phyloP scores from a whole-genome alignment of 2,797 vertebrate species.

The Acropternis orthonyx region DNA sequence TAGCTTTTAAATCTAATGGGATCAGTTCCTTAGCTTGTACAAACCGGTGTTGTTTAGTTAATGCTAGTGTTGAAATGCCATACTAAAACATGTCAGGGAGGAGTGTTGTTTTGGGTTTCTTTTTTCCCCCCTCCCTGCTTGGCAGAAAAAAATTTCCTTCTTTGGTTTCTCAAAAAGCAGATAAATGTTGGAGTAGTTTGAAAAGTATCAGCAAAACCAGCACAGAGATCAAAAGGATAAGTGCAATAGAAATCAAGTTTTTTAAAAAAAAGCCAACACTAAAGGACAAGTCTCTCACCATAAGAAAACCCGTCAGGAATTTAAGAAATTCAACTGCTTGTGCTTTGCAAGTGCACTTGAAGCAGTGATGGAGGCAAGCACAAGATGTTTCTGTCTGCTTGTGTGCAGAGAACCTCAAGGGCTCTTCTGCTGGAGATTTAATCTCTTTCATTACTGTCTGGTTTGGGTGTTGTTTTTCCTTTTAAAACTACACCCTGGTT shows the following conservation, averaged over 20 bases:
- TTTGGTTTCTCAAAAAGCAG: neutral
- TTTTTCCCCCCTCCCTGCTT: fast-evolving
- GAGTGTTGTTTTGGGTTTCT: neutral
- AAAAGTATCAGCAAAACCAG: neutral
- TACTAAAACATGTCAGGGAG: neutral
- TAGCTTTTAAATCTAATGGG: neutral
- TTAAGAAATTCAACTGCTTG: neutral
- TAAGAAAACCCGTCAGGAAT: neutral
- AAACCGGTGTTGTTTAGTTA: neutral
- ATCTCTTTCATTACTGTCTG: neutral
- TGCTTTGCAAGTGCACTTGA: neutral
- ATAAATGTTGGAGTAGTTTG: neutral
- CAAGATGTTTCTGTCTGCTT: neutral
- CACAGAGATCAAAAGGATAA: neutral
- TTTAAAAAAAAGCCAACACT: neutral
- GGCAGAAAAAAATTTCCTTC: neutral
- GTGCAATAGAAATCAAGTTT: neutral
- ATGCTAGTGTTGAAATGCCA: neutral
- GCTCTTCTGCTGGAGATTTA: neutral
- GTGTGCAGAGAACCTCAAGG: neutral
- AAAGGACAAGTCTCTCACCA: neutral
- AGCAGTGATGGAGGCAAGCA: neutral
- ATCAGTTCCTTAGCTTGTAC: neutral
- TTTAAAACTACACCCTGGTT: neutral
- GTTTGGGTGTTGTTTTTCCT: neutral